Conservation (phyloP, 2,888 invertebrate species). For the Drosophila prolongata region DNA sequence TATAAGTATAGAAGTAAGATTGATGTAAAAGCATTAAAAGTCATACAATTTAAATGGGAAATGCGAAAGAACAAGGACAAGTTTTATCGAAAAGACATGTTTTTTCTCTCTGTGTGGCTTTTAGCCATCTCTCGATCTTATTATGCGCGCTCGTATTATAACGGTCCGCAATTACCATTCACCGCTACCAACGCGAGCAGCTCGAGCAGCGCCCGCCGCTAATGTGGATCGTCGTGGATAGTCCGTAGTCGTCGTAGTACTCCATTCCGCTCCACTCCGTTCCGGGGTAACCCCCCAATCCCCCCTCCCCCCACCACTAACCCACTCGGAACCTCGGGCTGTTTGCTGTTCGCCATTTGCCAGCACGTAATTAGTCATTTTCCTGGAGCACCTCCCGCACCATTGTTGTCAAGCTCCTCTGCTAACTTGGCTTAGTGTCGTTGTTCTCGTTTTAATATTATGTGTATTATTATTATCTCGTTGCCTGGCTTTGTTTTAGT, state of each 20-base stretch:
- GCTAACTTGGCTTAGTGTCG: conserved; percentile 56
- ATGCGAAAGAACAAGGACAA: too few species aligned
- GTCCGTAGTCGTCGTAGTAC: background rate
- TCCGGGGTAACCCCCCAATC: background rate
- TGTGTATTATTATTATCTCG: conserved; percentile 63
- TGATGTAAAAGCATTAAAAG: too few species aligned
- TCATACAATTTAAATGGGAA: too few species aligned
- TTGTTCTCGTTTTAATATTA: conserved; percentile 75
- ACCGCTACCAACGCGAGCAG: conserved; percentile 70
- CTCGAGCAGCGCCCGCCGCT: conserved; percentile 51
- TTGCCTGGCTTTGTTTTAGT: conserved; percentile 54
- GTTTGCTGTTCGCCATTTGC: conserved; percentile 27
- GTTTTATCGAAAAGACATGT: too few species aligned
- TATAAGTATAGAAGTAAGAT: too few species aligned
- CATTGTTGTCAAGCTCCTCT: conserved; percentile 63
- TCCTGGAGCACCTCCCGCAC: conserved; percentile 70
- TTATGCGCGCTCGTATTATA: conserved; percentile 77
- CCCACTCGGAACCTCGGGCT: conserved; percentile 16
- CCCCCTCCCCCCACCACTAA: background rate
- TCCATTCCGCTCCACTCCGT: background rate
- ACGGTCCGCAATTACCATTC: conserved; percentile 79
- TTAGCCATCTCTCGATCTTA: conserved; percentile 61
- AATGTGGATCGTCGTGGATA: conserved; percentile 57
- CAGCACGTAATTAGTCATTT: conserved; percentile 74
- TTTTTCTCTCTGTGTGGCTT: background rate